A percentile compares a stretch with the other conserved stretches of the same genome.
Conservation (phyloP, 2,113 vertebrate species). For the Eupsittula cactorum region DNA sequence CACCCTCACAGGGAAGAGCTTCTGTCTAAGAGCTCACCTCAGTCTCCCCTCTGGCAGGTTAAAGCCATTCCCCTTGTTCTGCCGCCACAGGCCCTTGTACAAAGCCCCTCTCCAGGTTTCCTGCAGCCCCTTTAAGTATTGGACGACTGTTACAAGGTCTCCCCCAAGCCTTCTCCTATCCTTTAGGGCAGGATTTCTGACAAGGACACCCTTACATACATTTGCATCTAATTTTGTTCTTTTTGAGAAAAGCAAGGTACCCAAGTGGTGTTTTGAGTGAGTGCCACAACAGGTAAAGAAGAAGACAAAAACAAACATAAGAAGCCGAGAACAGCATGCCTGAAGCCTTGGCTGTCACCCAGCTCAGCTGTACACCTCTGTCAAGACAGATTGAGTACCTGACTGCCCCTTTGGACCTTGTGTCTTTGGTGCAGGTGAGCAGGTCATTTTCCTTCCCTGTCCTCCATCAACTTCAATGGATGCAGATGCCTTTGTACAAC, state of each 20-base stretch:
- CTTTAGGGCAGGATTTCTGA: not conserved
- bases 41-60: not conserved
- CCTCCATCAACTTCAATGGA: not conserved
- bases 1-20: too few species aligned
- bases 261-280: fast-evolving
- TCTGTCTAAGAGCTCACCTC: not conserved
- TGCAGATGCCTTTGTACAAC: fast-evolving
- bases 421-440: not conserved
- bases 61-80: not conserved
- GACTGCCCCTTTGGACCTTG: fast-evolving
- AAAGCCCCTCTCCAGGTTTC: not conserved
- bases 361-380: not conserved
- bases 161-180: not conserved
- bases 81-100: not conserved
- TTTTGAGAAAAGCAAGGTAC: not conserved
- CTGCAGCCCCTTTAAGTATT: not conserved
- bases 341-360: not conserved
- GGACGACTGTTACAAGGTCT: not conserved
- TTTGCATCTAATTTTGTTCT: not conserved
- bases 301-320: not conserved
- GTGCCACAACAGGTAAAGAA: not conserved
- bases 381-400: not conserved
- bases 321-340: not conserved
- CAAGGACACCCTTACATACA: not conserved
- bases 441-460: not conserved